Evolutionary conservation across 2,113 vertebrate species (phyloP).

Genomic region (Damaliscus lunatus): DNA sequence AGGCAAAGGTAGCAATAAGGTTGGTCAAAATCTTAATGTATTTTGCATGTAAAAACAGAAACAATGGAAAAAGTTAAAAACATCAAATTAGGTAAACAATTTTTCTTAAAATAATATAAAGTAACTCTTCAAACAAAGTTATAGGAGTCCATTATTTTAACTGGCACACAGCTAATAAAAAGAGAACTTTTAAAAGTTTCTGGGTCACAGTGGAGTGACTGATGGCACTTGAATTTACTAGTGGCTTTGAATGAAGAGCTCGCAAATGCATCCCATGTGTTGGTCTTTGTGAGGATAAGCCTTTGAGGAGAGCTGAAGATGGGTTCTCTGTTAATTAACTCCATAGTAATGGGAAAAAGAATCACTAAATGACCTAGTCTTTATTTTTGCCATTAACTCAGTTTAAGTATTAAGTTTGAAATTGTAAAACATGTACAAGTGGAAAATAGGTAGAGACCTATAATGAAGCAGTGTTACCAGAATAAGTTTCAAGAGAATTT

Average conservation of each 20-base stretch:
- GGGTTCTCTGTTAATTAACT: conserved; percentile 6
- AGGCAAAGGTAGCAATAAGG: not conserved
- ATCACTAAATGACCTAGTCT: conserved; percentile 53
- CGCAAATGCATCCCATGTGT: conserved; percentile 74
- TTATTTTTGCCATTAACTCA: conserved; percentile 67
- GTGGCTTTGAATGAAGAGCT: conserved; percentile 62
- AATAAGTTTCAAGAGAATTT: conserved; percentile 36
- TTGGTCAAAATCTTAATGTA: not conserved
- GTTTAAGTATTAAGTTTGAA: conserved; percentile 56
- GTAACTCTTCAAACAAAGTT: not conserved
- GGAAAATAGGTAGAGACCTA: not conserved
- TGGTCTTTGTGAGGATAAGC: not conserved
- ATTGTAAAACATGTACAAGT: conserved; percentile 4
- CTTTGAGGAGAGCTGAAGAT: conserved; percentile 31
- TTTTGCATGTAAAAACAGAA: conserved; percentile 1
- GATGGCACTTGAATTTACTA: conserved; percentile 38
- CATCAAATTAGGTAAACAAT: not conserved
- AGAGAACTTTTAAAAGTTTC: conserved; percentile 51
- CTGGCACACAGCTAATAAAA: conserved; percentile 69
- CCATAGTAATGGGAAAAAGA: conserved; percentile 48
- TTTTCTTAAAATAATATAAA: conserved; percentile 41
- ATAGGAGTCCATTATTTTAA: conserved; percentile 59
- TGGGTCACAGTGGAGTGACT: conserved; percentile 36
- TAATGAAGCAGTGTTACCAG: not conserved
- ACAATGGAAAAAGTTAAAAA: conserved; percentile 6